A percentile compares a stretch with the other conserved stretches of the same genome.
These are phyloP conservation scores for Steinernema scapterisci DNA, from an alignment of 2,888 invertebrate species.

Conservation along the genomic window DNA sequence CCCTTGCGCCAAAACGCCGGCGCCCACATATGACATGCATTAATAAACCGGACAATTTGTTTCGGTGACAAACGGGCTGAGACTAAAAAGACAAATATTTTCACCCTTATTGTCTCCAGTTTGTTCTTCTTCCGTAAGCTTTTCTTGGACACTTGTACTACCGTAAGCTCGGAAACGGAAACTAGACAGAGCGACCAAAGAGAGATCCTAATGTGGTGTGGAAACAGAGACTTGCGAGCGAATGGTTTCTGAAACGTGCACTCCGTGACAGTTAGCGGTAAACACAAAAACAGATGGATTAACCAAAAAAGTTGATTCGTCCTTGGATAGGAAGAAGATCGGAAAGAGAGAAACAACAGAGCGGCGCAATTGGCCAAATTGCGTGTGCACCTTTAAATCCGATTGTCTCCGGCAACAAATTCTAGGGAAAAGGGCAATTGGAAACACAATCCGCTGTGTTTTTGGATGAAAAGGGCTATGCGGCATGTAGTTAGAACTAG, in stretches of 20 bases:
- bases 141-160: too few species aligned
- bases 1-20: neutral
- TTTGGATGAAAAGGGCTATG: neutral
- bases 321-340: neutral
- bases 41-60: slow-evolving; percentile 3
- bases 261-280: neutral
- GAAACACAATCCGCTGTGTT: neutral
- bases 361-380: neutral
- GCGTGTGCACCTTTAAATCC: neutral
- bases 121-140: neutral
- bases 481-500: neutral
- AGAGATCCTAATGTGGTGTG: neutral
- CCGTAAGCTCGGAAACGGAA: too few species aligned
- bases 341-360: neutral
- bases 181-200: neutral
- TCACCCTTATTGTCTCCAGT: neutral
- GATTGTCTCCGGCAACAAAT: neutral
- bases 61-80: slow-evolving; percentile 5
- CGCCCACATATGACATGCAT: neutral
- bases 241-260: neutral
- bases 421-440: slow-evolving; percentile 12
- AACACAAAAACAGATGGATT: slow-evolving; percentile 27
- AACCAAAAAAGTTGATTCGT: neutral
- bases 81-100: neutral
- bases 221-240: neutral